A percentile compares a stretch with the other conserved stretches of the same genome.
Evolutionary conservation across 2,888 invertebrate species (phyloP).

Genomic region (Agapetus fuscipes): DNA sequence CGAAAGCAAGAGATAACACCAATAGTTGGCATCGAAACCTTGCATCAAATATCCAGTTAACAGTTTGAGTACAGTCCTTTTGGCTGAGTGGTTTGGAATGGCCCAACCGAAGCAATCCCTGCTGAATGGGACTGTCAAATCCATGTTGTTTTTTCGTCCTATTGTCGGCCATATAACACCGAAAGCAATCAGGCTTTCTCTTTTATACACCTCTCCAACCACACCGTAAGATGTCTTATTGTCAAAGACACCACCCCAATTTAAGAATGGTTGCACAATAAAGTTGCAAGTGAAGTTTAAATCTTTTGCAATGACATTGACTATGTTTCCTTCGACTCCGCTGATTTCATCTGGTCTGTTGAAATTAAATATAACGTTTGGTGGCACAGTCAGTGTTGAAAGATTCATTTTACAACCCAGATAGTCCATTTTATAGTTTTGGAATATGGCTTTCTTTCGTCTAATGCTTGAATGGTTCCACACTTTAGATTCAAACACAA

Average conservation of each 20-base stretch:
- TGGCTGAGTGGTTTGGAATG: conserved; percentile 1
- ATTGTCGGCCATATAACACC: conserved; percentile 4
- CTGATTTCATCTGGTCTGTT: neutral
- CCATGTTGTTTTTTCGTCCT: neutral
- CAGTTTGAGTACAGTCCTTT: neutral
- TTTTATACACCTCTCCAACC: conserved; percentile 1
- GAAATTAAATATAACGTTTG: conserved; percentile 2
- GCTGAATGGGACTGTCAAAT: neutral
- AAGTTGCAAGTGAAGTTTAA: conserved; percentile 4
- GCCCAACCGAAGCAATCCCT: conserved; percentile 8
- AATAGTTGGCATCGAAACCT: neutral
- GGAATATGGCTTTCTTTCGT: neutral
- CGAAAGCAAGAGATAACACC: conserved; percentile 1
- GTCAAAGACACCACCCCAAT: neutral
- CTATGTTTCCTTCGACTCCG: conserved; percentile 3
- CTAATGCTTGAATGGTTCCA: neutral
- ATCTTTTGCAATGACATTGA: neutral
- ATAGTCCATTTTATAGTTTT: neutral
- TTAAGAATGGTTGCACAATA: neutral
- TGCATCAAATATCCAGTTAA: conserved; percentile 3
- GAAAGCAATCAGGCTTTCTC: conserved; percentile 4
- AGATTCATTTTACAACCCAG: conserved; percentile 4
- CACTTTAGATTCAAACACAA: neutral
- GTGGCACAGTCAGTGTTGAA: conserved; percentile 3
- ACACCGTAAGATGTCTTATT: neutral